Conservation (phyloP, 2,888 invertebrate species). For the Atethmia centrago region DNA sequence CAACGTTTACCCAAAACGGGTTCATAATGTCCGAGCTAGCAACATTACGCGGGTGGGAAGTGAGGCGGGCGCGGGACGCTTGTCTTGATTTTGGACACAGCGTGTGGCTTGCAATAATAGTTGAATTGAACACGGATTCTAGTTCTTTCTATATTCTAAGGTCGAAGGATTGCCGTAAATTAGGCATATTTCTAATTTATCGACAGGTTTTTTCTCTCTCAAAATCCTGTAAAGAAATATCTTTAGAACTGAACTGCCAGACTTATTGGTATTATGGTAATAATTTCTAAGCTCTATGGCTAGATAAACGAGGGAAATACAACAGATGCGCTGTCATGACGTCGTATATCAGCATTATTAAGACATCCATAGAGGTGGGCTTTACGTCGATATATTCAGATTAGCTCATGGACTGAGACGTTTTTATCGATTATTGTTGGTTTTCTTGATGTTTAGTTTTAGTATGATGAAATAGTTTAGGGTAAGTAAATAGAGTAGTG, state of each 20-base stretch:
- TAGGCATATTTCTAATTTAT: background rate
- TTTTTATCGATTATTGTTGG: conserved; percentile 1
- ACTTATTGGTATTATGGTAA: conserved; percentile 14
- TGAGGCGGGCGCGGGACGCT: too few relatives aligned
- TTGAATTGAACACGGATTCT: too few relatives aligned
- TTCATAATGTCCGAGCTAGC: too few relatives aligned
- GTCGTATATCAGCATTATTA: conserved; percentile 52
- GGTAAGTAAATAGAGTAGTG: background rate
- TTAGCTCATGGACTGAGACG: conserved; percentile 17
- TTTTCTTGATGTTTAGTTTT: conserved; percentile 15
- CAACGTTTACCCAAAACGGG: too few relatives aligned
- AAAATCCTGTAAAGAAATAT: background rate
- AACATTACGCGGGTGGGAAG: too few relatives aligned
- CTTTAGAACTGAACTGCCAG: background rate
- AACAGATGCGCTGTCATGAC: conserved; percentile 41
- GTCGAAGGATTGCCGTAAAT: too few relatives aligned
- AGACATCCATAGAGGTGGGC: conserved; percentile 27
- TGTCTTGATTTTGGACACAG: too few relatives aligned
- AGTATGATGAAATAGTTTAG: background rate
- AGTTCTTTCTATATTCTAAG: too few relatives aligned
- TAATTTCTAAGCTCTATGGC: conserved; percentile 18
- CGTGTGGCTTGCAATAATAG: too few relatives aligned
- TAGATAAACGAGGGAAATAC: conserved; percentile 22
- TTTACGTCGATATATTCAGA: conserved; percentile 37
- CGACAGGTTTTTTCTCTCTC: background rate